Evolutionary conservation across 2,113 vertebrate species (phyloP).

Genomic region (Leuciscus idus): DNA sequence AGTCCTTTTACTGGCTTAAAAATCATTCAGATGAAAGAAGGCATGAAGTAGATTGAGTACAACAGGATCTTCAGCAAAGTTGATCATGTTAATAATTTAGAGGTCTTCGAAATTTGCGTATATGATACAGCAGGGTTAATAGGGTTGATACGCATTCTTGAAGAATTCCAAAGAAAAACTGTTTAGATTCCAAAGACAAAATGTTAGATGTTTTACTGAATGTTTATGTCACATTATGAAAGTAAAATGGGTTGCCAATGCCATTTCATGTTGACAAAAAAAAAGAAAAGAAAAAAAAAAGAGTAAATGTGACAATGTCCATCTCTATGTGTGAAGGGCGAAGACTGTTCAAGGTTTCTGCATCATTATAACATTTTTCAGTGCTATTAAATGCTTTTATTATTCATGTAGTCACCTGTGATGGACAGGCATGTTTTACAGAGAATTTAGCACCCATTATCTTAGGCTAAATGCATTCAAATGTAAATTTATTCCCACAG

Average conservation of each 20-base stretch:
- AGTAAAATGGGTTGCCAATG: too few species aligned
- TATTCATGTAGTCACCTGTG: not conserved
- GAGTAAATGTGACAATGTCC: not conserved
- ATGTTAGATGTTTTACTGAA: too few species aligned
- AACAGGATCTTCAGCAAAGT: not conserved
- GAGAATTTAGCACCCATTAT: constrained; percentile 1
- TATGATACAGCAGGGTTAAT: too few species aligned
- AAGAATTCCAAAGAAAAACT: too few species aligned
- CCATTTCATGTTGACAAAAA: too few species aligned
- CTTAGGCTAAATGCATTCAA: not conserved
- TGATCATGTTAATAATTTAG: too few species aligned
- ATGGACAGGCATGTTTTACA: not conserved
- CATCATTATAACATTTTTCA: not conserved
- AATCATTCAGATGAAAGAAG: not conserved
- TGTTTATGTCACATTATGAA: too few species aligned
- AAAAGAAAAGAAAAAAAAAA: too few species aligned
- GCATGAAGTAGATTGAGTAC: not conserved
- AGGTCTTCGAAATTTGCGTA: too few species aligned
- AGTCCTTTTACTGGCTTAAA: not conserved
- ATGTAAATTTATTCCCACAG: not conserved
- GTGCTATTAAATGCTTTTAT: not conserved
- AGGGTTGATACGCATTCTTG: too few species aligned
- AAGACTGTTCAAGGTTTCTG: not conserved
- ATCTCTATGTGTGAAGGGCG: not conserved
- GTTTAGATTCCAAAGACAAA: too few species aligned